Base-by-base conservation (phyloP, 35 echinoderm and acorn worm species). In the Acanthaster planci region DNA sequence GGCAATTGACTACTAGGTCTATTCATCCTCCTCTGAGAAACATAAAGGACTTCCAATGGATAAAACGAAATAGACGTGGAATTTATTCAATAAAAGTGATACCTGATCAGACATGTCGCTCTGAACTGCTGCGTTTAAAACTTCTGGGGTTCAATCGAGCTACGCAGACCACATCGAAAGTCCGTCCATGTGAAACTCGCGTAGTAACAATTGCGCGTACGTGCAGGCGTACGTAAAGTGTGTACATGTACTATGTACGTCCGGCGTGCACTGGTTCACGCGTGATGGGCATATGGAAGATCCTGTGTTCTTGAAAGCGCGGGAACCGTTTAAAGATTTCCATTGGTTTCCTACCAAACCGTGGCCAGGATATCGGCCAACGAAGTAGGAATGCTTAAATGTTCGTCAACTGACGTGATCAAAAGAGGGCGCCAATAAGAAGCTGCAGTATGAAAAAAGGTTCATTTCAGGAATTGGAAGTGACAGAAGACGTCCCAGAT, bases 81-180 rank as follows among this genome's bases (percentile, higher is more conserved):
- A 72, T 34, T 27, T 26, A 35, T 31, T 72, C 2, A 72, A 10
- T 72, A 26, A 72, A 72, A 72, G 34, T 26, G 7, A 10, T 72
- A 72, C 64, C 64, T 72, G 64, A 31, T 72, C 64, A 14, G 64
- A 72, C 64, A 72, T 72, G 22, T 72, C 30, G 64, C 34, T 47
- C 34, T 72, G 23, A 35, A 7, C 30, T 72, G 64, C 9, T 30
- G 23, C 7, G 5, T 26, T 72, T 30, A 7, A n/a, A n/a, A n/a
- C 30, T 29, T 72, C 10, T 72, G 8, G 22, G 19, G 10, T 72
- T 27, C 64, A 72, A 31, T 6, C 42, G 64, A 7, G 64, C 8
- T 31, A 14, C 34, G 64, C 16, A 72, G 10, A 35, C 64, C 22
- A 72, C 22, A 36, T 1, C 0, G 10, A 0, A 2, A 4, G 3